A percentile compares a stretch with the other conserved stretches of the same genome.
These are phyloP conservation scores for Mus caroli DNA, from an alignment of 2,797 vertebrate genomes.

Conservation along the genomic window DNA sequence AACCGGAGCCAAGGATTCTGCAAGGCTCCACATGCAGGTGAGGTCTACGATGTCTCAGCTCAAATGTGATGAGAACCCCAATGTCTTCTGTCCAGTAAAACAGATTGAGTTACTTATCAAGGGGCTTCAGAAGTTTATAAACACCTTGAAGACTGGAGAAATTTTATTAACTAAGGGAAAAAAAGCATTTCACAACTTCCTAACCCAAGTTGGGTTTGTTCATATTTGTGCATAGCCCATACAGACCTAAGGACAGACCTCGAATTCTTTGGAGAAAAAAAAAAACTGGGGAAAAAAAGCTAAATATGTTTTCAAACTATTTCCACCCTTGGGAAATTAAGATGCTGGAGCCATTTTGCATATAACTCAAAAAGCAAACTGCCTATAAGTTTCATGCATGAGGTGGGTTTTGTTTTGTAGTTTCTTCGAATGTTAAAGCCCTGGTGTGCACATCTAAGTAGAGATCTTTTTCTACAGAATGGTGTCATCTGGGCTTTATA, in stretches of 20 bases:
- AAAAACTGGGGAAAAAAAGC: neutral
- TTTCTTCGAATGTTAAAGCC: neutral
- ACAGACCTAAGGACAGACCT: neutral
- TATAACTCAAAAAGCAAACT: neutral
- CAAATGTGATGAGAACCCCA: slow-evolving; percentile 95
- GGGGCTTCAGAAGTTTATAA: slow-evolving; percentile 90
- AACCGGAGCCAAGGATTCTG: slow-evolving; percentile 92
- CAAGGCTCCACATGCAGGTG: slow-evolving; percentile 92
- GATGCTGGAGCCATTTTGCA: neutral
- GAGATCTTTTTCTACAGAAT: neutral
- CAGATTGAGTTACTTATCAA: slow-evolving; percentile 94
- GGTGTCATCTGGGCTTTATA: neutral
- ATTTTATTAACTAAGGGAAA: slow-evolving; percentile 40
- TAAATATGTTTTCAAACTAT: slow-evolving; percentile 25
- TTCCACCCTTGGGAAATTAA: neutral
- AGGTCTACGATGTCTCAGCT: slow-evolving; percentile 93
- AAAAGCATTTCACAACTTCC: neutral
- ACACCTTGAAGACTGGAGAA: slow-evolving; percentile 78
- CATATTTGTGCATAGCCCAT: neutral
- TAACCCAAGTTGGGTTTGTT: neutral
- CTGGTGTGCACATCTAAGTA: neutral
- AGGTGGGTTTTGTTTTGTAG: neutral
- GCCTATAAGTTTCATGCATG: neutral
- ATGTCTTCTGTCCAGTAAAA: slow-evolving; percentile 93
- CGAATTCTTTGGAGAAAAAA: neutral